Conservation (phyloP, 2,888 invertebrate species). For the Nudaria mundana region DNA sequence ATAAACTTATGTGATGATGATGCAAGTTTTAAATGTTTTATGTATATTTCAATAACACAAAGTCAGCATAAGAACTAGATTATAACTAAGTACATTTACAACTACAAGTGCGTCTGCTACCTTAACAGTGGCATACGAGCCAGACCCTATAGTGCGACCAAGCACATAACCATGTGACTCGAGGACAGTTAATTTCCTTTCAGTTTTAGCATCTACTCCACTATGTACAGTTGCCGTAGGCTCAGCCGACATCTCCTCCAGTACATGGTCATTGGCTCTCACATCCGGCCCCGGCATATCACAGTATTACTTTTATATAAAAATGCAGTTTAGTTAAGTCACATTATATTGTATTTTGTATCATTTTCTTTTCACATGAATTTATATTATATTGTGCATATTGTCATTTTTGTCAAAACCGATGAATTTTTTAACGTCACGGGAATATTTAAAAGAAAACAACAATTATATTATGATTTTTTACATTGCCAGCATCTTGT, state of each 20-base stretch:
- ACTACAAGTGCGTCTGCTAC: too few relatives aligned
- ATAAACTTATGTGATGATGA: too few relatives aligned
- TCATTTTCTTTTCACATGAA: slow-evolving; percentile 57
- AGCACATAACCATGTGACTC: slow-evolving; percentile 89
- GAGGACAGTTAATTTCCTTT: slow-evolving; percentile 83
- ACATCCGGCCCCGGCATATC: slow-evolving; percentile 80
- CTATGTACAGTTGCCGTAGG: slow-evolving; percentile 70
- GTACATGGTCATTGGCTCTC: slow-evolving; percentile 74
- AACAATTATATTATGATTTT: slow-evolving; percentile 9
- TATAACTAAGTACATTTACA: too few relatives aligned
- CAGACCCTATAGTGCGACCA: slow-evolving; percentile 89
- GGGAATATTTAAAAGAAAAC: slow-evolving; percentile 46
- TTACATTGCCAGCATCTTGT: slow-evolving; percentile 21
- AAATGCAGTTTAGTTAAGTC: slow-evolving; percentile 50
- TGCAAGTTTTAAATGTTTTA: too few relatives aligned
- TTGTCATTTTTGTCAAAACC: slow-evolving; percentile 63
- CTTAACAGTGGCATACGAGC: slow-evolving; percentile 91
- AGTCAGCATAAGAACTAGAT: too few relatives aligned
- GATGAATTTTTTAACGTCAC: slow-evolving; percentile 39
- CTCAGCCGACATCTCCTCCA: slow-evolving; percentile 74
- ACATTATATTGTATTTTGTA: slow-evolving; percentile 69
- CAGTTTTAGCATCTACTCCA: slow-evolving; percentile 66
- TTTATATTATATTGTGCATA: slow-evolving; percentile 57
- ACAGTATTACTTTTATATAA: slow-evolving; percentile 59
- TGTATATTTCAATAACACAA: too few relatives aligned